Percentiles rank a stretch among this genome's conserved stretches.
Conservation (phyloP, 1,140 invertebrate species). For the Vollenhovia emeryi region DNA sequence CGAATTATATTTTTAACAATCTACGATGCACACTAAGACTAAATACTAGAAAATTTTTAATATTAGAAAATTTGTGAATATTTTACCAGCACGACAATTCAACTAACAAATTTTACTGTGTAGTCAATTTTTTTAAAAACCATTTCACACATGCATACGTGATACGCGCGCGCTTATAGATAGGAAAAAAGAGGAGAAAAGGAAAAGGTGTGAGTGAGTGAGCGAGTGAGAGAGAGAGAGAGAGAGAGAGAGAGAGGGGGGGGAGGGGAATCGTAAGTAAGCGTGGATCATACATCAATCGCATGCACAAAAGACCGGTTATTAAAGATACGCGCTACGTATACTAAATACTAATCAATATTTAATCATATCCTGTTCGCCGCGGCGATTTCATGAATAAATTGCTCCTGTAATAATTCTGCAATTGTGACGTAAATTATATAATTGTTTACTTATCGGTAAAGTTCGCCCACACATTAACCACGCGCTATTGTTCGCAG, state of each 20-base stretch:
- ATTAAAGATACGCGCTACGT: slow-evolving; percentile 14
- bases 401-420: neutral
- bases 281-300: neutral
- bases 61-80: no score
- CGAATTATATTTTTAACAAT: no score
- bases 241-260: neutral
- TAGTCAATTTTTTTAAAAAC: no score
- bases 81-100: no score
- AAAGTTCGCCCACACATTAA: neutral
- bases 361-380: neutral
- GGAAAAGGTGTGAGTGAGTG: no score
- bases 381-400: neutral
- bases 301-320: neutral
- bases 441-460: slow-evolving; percentile 24
- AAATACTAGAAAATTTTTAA: no score
- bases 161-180: no score
- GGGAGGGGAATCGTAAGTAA: neutral
- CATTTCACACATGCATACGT: no score
- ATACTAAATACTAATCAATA: neutral
- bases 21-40: no score
- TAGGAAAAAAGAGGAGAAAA: no score
- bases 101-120: no score
- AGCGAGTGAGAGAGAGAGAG: no score
- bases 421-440: neutral
- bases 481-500: neutral